Evolutionary conservation across 53 echinoderm and acorn worm species (phyloP).

Genomic region (Holothuria scabra): DNA sequence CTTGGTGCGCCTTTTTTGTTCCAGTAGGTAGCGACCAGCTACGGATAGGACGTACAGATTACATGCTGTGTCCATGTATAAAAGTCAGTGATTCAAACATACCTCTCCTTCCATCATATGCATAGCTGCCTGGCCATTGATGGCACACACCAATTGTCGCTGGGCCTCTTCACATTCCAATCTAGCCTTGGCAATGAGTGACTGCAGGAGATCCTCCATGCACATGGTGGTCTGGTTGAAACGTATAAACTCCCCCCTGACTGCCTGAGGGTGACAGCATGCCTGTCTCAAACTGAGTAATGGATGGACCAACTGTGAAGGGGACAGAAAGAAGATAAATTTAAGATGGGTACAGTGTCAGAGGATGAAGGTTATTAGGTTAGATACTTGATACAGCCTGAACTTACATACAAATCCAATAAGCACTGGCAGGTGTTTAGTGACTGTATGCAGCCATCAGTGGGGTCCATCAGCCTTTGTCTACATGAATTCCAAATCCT

Average conservation of each 20-base stretch:
- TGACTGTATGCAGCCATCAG: too few species aligned
- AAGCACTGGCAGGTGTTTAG: too few species aligned
- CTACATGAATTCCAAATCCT: too few species aligned
- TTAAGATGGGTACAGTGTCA: too few species aligned
- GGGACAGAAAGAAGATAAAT: not conserved
- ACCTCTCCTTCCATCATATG: conserved; percentile 93
- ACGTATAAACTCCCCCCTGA: conserved; percentile 84
- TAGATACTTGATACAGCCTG: too few species aligned
- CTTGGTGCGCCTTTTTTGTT: too few species aligned
- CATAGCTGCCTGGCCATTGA: conserved; percentile 90
- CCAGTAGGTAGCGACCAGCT: too few species aligned
- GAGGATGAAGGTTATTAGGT: too few species aligned
- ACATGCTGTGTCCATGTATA: too few species aligned
- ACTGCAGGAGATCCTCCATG: conserved; percentile 84
- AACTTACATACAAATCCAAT: too few species aligned
- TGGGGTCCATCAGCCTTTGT: too few species aligned
- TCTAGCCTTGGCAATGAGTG: conserved; percentile 80
- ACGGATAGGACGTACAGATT: too few species aligned
- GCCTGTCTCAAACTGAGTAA: conserved; percentile 89
- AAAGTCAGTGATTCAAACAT: not conserved
- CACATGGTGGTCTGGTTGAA: conserved; percentile 73
- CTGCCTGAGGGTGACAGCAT: conserved; percentile 97
- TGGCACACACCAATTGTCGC: conserved; percentile 86
- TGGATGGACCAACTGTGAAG: conserved; percentile 71
- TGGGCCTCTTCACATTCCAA: conserved; percentile 90